Evolutionary conservation across 2,113 vertebrate species (phyloP).

Genomic region (Monopterus albus): DNA sequence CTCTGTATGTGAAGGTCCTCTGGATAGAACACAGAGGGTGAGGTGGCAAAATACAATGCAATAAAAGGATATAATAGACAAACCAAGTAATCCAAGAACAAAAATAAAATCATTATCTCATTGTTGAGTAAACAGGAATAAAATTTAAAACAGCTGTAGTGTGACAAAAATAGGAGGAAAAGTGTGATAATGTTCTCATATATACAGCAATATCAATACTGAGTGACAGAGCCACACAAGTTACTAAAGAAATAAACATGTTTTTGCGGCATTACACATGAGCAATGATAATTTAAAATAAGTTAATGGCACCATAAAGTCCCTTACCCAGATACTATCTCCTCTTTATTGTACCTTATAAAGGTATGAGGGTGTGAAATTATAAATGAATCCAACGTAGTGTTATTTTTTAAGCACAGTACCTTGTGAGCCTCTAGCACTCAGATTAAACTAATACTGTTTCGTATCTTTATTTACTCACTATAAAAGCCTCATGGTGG

Average conservation of each 20-base stretch:
- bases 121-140: no score
- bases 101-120: no score
- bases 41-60: neutral
- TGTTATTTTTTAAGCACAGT: neutral
- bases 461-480: neutral
- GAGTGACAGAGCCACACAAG: neutral
- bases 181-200: neutral
- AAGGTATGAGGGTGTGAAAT: neutral
- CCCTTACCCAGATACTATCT: neutral
- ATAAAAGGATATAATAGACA: slow-evolving; percentile 20
- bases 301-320: neutral
- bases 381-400: neutral
- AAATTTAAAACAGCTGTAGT: no score
- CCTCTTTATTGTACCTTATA: neutral
- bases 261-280: neutral
- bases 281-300: neutral
- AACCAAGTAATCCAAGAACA: neutral
- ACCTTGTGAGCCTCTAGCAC: neutral
- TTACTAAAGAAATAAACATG: neutral
- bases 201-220: neutral
- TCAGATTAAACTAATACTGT: neutral
- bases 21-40: neutral
- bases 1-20: slow-evolving; percentile 7
- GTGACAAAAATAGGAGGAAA: neutral
- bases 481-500: neutral